phyloP scores from a whole-genome alignment of 2,113 vertebrate genomes.

The Campylorhamphus procurvoides region DNA sequence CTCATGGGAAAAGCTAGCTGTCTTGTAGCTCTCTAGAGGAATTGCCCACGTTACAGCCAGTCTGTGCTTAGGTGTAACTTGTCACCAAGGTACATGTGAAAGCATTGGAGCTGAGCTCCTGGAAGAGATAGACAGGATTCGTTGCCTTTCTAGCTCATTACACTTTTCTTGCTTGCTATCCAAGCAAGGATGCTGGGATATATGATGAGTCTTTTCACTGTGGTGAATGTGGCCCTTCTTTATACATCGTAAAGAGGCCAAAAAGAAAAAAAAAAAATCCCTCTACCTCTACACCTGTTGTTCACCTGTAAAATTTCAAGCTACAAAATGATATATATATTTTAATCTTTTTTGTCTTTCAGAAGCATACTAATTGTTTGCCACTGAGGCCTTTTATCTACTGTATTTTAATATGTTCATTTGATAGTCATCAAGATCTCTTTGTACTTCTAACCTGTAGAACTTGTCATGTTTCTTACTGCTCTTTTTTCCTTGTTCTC shows the following conservation, averaged over 20 bases:
- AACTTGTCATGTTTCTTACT: constrained; percentile 54
- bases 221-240: constrained; percentile 67
- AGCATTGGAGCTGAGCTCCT: constrained; percentile 54
- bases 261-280: constrained; percentile 45
- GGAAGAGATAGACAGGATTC: constrained; percentile 40
- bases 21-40: constrained; percentile 27
- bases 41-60: not conserved
- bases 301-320: constrained; percentile 62
- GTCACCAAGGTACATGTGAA: constrained; percentile 37
- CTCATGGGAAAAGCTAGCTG: constrained; percentile 45
- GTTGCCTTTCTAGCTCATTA: constrained; percentile 66
- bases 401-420: constrained; percentile 49
- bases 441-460: constrained; percentile 53
- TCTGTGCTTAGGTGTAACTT: not conserved
- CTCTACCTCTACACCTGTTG: constrained; percentile 62
- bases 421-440: constrained; percentile 57
- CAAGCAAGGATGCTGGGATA: constrained; percentile 67
- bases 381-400: constrained; percentile 59
- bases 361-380: constrained; percentile 63
- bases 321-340: constrained; percentile 45
- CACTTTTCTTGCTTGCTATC: constrained; percentile 57
- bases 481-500: constrained; percentile 36
- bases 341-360: constrained; percentile 63
- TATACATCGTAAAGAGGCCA: constrained; percentile 67
- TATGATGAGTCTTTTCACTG: constrained; percentile 68